Evolutionary conservation across 2,113 vertebrate species (phyloP), one percentile per base, ranked within the genome.

Genomic region (Rhagologus leucostigma): DNA sequence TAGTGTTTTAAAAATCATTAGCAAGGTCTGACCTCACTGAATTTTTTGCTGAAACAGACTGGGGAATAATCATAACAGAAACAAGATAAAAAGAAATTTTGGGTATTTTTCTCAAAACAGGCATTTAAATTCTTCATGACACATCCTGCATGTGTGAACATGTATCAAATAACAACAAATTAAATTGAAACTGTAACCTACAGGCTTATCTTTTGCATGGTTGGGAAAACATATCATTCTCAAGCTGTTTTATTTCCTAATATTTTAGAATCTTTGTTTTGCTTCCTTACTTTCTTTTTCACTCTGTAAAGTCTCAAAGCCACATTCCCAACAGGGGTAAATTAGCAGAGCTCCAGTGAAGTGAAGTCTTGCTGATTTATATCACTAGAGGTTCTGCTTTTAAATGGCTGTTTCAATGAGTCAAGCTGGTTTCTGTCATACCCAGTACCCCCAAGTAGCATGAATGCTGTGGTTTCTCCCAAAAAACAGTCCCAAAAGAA

Each of bases 241-340:
- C 95, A 95, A 93, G 76, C 73, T 93, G 83, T 35, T 96, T 92
- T 78, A 93, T 93, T 64, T 75, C 64, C 68, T 86, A 89, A 56
- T 89, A 75, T 80, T 90, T 95, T 83, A 81, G 33, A 60, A 84
- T 71, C n/a, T 87, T 64, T 78, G 32, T 71, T 86, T 96, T 94
- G 56, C 79, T 94, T 94, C 59, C 68, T 90, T 93, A 75, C 69
- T 81, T 94, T 86, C 17, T 42, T 92, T 90, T 75, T 84, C 60
- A 50, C 60, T 84, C 60, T 41, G 18, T 73, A 22, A 63, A 90
- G 5, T 88, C 56, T 96, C 68, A 84, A 56, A 84, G n/a, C 32
- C 52, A 90, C 88, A 85, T 68, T 93, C 57, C 73, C 90, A 84
- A 83, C 56, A 93, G 68, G 44, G 23, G 47, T 79, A 88, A 90